phyloP scores from a whole-genome alignment of 2,888 invertebrate species.

The Dasypogon diadema region DNA sequence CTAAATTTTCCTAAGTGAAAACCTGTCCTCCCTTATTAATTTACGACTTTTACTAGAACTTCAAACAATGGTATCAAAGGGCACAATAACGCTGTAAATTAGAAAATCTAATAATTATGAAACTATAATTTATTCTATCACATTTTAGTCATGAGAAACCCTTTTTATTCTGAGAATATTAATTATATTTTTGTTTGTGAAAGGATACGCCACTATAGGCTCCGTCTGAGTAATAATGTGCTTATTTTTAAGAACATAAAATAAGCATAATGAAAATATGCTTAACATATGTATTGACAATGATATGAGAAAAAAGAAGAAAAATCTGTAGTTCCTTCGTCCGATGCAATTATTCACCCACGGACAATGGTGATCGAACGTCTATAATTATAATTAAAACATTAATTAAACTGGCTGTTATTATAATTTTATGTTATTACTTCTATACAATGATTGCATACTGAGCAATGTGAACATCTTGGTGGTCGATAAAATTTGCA shows the following conservation, averaged over 20 bases:
- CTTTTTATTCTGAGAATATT: too few species aligned
- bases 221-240: constrained; percentile 82
- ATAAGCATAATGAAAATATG: constrained; percentile 93
- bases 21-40: too few species aligned
- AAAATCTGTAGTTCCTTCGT: constrained; percentile 96
- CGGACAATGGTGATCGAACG: constrained; percentile 99
- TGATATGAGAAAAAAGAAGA: constrained; percentile 98
- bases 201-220: constrained; percentile 91
- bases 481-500: constrained; percentile 99
- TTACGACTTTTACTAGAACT: too few species aligned
- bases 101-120: too few species aligned
- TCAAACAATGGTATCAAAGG: too few species aligned
- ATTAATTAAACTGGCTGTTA: constrained; percentile 9
- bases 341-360: constrained; percentile 99
- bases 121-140: too few species aligned
- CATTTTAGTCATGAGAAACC: too few species aligned
- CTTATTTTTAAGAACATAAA: constrained; percentile 90
- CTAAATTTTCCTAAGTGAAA: too few species aligned
- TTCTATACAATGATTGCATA: constrained; percentile 99
- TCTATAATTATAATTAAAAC: constrained; percentile 74
- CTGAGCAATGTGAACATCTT: constrained; percentile 98
- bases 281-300: constrained; percentile 97
- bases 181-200: too few species aligned
- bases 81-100: too few species aligned
- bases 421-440: constrained; percentile 71